Conservation (phyloP, 1,140 invertebrate genomes). For the Teleogryllus occipitalis region DNA sequence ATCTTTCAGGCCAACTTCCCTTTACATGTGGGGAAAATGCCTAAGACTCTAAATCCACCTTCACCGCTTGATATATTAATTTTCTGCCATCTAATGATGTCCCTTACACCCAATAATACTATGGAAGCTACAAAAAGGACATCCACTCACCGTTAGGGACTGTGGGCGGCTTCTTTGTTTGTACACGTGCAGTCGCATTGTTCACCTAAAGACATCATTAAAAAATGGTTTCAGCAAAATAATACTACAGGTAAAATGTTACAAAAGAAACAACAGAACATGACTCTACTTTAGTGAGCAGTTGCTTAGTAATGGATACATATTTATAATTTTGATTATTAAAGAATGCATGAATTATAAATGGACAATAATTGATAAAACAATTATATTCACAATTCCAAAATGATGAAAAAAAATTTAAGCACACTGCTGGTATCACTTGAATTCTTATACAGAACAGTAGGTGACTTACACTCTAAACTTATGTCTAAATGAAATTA, state of each 20-base stretch:
- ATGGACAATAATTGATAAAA: not conserved
- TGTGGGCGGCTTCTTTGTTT: constrained; percentile 92
- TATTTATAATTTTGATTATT: not conserved
- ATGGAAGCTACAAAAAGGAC: not conserved
- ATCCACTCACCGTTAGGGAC: constrained; percentile 80
- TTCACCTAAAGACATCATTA: constrained; percentile 64
- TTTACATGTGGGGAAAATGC: not conserved
- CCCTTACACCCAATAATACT: not conserved
- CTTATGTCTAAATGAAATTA: constrained; percentile 14
- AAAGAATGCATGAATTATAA: not conserved
- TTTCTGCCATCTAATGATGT: not conserved
- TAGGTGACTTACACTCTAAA: not conserved
- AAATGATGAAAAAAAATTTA: not conserved
- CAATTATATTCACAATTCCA: not conserved
- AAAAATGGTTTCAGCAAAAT: not conserved
- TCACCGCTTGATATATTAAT: not conserved
- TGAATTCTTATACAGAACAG: constrained; percentile 4
- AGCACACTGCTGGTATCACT: not conserved
- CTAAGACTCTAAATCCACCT: not conserved
- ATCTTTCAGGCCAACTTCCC: not conserved
- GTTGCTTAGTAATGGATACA: not conserved
- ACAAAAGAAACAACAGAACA: not conserved
- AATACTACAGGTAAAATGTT: not conserved
- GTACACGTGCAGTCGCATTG: constrained; percentile 94
- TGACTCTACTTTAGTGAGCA: not conserved